These are phyloP conservation scores for Ptyas mucosa DNA, from an alignment of 2,113 vertebrate species.

Conservation along the genomic window DNA sequence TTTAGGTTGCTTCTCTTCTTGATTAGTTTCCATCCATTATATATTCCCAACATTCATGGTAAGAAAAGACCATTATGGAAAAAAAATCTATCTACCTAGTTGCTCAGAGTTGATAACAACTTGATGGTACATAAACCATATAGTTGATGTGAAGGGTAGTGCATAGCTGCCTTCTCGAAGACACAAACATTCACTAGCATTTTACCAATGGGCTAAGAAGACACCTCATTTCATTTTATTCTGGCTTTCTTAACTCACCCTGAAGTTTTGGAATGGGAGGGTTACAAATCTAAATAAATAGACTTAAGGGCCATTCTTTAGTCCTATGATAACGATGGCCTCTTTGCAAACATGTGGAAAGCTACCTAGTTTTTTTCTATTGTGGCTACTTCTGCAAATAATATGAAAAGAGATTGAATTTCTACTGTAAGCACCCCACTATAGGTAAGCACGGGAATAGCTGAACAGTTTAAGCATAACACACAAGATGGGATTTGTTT, in stretches of 20 bases:
- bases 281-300: not conserved
- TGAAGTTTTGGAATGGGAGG: not conserved
- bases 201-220: not conserved
- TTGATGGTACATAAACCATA: not conserved
- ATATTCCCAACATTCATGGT: not conserved
- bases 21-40: not conserved
- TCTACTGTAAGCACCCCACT: not conserved
- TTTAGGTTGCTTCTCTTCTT: not conserved
- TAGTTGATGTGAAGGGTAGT: not conserved
- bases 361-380: not conserved
- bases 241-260: not conserved
- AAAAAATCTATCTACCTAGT: not conserved
- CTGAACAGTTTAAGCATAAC: conserved; percentile 8
- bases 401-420: conserved; percentile 31
- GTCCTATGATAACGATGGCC: not conserved
- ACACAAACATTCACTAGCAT: not conserved
- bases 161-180: not conserved
- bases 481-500: conserved; percentile 11
- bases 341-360: conserved; percentile 4
- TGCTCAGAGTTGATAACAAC: not conserved
- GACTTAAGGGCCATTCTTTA: not conserved
- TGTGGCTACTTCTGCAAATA: conserved; percentile 14
- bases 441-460: not conserved
- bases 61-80: not conserved
- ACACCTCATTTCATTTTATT: not conserved